Percentiles rank a stretch among this genome's conserved stretches.
Evolutionary conservation across 2,888 invertebrate species (phyloP).

Genomic region (Aleiodes testaceus): DNA sequence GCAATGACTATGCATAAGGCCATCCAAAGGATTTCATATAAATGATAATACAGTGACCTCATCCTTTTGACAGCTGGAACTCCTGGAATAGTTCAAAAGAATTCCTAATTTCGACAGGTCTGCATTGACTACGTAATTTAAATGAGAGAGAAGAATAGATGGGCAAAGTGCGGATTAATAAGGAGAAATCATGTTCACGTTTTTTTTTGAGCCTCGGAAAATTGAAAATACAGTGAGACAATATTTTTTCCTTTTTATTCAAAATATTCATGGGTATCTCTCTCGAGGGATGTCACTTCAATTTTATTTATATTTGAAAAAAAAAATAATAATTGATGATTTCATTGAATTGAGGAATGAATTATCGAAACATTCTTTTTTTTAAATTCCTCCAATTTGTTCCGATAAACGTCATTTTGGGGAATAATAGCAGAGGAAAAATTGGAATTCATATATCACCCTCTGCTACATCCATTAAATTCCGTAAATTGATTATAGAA

Average conservation of each 20-base stretch:
- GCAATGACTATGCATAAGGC: conserved; percentile 68
- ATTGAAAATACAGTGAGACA: no score
- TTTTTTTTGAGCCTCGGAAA: neutral
- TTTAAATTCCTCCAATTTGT: neutral
- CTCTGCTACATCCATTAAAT: conserved; percentile 15
- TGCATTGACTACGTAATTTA: conserved; percentile 62
- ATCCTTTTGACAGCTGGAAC: conserved; percentile 38
- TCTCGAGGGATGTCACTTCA: conserved; percentile 37
- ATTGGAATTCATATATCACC: conserved; percentile 20
- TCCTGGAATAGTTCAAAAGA: conserved; percentile 64
- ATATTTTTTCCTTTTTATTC: neutral
- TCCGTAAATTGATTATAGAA: conserved; percentile 28
- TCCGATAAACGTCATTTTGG: neutral
- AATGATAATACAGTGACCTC: conserved; percentile 66
- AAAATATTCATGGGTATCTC: conserved; percentile 60
- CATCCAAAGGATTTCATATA: conserved; percentile 71
- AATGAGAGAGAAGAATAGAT: conserved; percentile 33
- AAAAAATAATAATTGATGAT: no score
- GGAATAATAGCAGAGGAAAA: neutral
- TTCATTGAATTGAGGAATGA: neutral
- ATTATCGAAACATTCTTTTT: neutral
- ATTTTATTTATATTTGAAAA: no score
- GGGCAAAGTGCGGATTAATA: neutral
- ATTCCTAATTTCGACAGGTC: conserved; percentile 66
- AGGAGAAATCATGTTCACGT: neutral